phyloP scores from a whole-genome alignment of 2,797 vertebrate species.

The Vespertilio murinus region DNA sequence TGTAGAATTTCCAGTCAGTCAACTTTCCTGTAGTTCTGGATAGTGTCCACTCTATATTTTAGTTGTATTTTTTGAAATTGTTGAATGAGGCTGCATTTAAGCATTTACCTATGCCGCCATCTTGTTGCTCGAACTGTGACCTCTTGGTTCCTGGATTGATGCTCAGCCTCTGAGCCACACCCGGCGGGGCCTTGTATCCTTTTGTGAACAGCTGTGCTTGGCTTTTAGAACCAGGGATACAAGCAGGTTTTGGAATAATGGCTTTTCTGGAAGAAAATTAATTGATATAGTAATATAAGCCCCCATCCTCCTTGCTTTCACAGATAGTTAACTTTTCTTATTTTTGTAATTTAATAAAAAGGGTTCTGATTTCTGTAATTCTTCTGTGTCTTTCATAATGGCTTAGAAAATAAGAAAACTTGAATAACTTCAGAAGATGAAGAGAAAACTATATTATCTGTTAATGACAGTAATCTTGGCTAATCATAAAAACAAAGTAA shows the following conservation, averaged over 20 bases:
- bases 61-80: too few species aligned
- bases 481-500: not conserved
- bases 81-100: too few species aligned
- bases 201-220: slow-evolving; percentile 6
- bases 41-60: too few species aligned
- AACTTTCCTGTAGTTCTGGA: too few species aligned
- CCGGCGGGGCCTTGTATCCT: not conserved
- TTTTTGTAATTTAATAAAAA: slow-evolving; percentile 23
- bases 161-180: too few species aligned
- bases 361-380: not conserved
- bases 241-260: not conserved
- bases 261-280: not conserved
- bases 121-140: too few species aligned
- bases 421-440: not conserved
- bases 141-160: too few species aligned
- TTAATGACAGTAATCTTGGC: not conserved
- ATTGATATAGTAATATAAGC: not conserved
- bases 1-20: too few species aligned
- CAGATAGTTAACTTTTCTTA: not conserved
- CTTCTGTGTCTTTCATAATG: not conserved
- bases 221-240: not conserved
- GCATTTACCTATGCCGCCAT: too few species aligned
- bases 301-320: not conserved
- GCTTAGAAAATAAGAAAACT: not conserved
- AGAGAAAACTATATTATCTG: slow-evolving; percentile 15